Percentiles rank a stretch among this genome's conserved stretches.
These are phyloP conservation scores for Archips crataeganus DNA, from an alignment of 2,888 invertebrate genomes.

Conservation along the genomic window DNA sequence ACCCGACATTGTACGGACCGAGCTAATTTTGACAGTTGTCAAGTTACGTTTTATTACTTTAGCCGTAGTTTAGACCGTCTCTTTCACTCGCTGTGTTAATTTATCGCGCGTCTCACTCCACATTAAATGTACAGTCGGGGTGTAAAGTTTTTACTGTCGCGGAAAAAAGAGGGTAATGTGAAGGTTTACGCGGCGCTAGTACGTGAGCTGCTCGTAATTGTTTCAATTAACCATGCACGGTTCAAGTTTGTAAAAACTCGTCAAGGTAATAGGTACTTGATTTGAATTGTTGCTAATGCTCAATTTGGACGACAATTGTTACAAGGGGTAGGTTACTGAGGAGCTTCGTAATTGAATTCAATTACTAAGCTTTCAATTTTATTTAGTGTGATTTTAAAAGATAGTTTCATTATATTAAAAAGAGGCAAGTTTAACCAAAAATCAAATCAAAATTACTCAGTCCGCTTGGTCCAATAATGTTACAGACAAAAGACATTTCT, in stretches of 20 bases:
- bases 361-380: neutral
- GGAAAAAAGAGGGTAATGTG: conserved; percentile 49
- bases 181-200: conserved; percentile 52
- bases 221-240: conserved; percentile 63
- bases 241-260: conserved; percentile 25
- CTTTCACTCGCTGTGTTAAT: conserved; percentile 29
- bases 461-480: neutral
- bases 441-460: too few relatives aligned
- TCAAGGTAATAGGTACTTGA: neutral
- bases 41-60: conserved; percentile 59
- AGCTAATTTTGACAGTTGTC: conserved; percentile 58
- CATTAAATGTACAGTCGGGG: conserved; percentile 42
- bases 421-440: too few relatives aligned
- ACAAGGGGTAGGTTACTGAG: neutral
- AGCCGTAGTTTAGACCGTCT: conserved; percentile 30
- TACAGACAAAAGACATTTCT: neutral
- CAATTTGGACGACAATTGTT: neutral
- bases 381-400: too few relatives aligned
- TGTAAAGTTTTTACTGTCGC: conserved; percentile 44
- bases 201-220: conserved; percentile 62
- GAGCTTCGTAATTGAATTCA: too few relatives aligned
- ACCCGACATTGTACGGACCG: conserved; percentile 59
- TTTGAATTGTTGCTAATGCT: neutral
- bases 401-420: too few relatives aligned
- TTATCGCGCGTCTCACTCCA: conserved; percentile 25